Conservation (phyloP, 2,888 invertebrate genomes). For the Stenotaenia linearis region DNA sequence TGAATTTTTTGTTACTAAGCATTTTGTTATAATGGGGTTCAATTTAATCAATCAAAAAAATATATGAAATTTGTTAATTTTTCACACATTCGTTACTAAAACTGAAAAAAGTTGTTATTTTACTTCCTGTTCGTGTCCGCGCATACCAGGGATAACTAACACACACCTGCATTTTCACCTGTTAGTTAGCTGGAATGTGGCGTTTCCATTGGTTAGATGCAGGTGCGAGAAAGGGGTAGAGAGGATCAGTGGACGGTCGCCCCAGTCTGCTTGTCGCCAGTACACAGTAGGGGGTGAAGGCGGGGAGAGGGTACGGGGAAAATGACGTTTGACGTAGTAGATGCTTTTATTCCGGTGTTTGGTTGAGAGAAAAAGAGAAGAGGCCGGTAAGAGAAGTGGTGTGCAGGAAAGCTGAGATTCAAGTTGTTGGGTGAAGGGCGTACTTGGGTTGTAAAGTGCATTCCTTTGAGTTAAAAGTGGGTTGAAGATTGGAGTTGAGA, state of each 20-base stretch:
- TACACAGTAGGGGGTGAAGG: not conserved
- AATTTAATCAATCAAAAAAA: no score
- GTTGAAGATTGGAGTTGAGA: no score
- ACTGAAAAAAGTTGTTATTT: no score
- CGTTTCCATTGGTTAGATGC: not conserved
- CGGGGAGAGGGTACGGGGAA: not conserved
- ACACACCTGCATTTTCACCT: not conserved
- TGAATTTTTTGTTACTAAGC: no score
- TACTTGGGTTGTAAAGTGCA: no score
- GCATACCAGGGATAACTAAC: not conserved
- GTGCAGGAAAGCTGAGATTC: not conserved
- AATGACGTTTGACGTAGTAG: not conserved
- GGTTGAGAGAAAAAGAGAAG: no score
- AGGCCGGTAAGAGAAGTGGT: not conserved
- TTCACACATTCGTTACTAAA: no score
- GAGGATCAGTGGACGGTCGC: not conserved
- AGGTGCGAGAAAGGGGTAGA: not conserved
- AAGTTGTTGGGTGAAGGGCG: not conserved
- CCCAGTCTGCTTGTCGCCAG: not conserved
- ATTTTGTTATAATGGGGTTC: no score
- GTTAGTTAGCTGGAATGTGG: not conserved
- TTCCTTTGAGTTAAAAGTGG: no score
- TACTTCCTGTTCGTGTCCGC: no score
- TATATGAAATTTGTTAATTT: no score
- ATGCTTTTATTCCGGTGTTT: not conserved